Percentiles rank a stretch among this genome's conserved stretches.
Conservation (phyloP, 2,888 invertebrate species). For the Onchidella celtica region DNA sequence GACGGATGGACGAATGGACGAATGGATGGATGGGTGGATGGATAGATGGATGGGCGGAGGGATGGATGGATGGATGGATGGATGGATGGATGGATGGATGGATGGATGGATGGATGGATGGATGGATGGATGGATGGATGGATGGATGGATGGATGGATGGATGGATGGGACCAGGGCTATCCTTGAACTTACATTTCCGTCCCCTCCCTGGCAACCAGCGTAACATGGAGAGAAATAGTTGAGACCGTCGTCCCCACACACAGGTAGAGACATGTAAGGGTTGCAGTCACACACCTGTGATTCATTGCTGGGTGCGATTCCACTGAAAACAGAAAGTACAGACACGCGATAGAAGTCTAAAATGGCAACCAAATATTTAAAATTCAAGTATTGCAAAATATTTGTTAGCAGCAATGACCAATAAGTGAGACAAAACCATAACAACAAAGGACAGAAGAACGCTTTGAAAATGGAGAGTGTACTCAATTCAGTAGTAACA, state of each 20-base stretch:
- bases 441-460: background rate
- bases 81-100: too few species aligned
- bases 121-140: too few species aligned
- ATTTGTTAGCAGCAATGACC: too few species aligned
- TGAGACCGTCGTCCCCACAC: background rate
- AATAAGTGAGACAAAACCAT: background rate
- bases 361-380: too few species aligned
- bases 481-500: background rate
- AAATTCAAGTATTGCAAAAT: too few species aligned
- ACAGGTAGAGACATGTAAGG: background rate
- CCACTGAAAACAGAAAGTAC: background rate
- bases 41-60: too few species aligned
- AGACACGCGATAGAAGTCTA: background rate
- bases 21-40: too few species aligned
- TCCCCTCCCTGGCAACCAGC: constrained; percentile 3
- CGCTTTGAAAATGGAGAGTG: background rate
- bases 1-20: too few species aligned
- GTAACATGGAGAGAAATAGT: constrained; percentile 10
- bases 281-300: background rate
- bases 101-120: too few species aligned
- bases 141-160: too few species aligned
- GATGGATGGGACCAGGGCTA: too few species aligned
- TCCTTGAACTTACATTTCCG: constrained; percentile 17
- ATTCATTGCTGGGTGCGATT: background rate
- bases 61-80: too few species aligned